phyloP scores from a whole-genome alignment of 2,797 vertebrate genomes.

The Microtus agrestis region DNA sequence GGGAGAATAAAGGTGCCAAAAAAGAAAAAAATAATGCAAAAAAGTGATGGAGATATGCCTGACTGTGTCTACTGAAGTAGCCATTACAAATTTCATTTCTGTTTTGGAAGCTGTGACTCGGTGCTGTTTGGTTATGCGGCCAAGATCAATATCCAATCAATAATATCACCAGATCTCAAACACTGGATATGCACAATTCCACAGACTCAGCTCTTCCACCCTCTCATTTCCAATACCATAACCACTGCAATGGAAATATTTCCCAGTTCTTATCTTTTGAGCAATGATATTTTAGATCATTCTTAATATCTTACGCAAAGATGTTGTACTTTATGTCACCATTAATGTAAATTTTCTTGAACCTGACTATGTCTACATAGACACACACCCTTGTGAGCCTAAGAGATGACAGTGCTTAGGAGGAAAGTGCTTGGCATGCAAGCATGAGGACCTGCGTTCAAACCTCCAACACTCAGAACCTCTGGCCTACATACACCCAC shows the following conservation, averaged over 20 bases:
- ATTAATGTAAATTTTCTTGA: neutral
- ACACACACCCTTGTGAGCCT: neutral
- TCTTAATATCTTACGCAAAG: neutral
- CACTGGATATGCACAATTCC: neutral
- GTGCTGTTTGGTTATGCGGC: neutral
- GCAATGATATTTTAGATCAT: neutral
- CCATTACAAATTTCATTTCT: neutral
- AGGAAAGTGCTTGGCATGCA: neutral
- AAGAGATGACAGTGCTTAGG: neutral
- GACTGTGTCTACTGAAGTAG: neutral
- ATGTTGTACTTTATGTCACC: neutral
- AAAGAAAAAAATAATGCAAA: neutral
- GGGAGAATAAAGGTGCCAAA: neutral
- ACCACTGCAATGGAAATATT: neutral
- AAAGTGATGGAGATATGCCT: neutral
- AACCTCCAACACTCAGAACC: neutral
- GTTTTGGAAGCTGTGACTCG: neutral
- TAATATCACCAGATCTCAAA: neutral
- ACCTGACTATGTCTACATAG: neutral
- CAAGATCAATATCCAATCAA: neutral
- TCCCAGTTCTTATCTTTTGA: neutral
- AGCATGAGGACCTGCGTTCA: neutral
- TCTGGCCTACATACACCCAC: neutral
- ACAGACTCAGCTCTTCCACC: neutral
- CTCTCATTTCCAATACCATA: neutral